Evolutionary conservation across 2,888 invertebrate species (phyloP).

Genomic region (Drosophila acutilabella): DNA sequence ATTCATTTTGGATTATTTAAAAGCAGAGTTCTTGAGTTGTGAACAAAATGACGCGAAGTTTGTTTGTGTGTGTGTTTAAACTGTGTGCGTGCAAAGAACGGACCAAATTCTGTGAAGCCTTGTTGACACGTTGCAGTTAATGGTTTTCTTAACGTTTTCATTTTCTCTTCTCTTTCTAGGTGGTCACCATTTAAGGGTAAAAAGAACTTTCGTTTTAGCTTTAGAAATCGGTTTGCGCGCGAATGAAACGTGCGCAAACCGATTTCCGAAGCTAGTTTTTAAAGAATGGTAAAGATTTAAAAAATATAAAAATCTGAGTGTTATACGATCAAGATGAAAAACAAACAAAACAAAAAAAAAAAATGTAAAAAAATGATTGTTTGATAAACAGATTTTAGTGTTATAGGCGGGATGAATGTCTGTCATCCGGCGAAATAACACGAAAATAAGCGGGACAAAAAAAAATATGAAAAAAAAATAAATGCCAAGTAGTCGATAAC

Average conservation of each 20-base stretch:
- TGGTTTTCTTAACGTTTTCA: not conserved
- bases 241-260: constrained; percentile 27
- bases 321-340: constrained; percentile 29
- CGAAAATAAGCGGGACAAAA: constrained; percentile 17
- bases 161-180: constrained; percentile 18
- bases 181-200: constrained; percentile 19
- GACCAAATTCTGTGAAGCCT: constrained; percentile 1
- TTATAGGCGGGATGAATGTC: constrained; percentile 21
- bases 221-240: constrained; percentile 49
- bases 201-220: constrained; percentile 33
- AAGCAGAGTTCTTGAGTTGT: not conserved
- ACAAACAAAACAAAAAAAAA: constrained; percentile 7
- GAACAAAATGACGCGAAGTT: not conserved
- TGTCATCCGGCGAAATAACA: constrained; percentile 28
- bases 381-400: constrained; percentile 24
- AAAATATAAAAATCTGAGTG: constrained; percentile 13
- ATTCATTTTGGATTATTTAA: not conserved
- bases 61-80: constrained; percentile 3
- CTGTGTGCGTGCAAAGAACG: constrained; percentile 15
- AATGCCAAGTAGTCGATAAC: constrained; percentile 36
- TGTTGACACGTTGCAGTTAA: constrained; percentile 46
- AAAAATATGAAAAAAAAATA: constrained; percentile 1
- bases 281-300: not conserved
- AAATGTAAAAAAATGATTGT: constrained; percentile 23
- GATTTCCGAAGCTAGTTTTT: constrained; percentile 42